phyloP scores from a whole-genome alignment of 2,797 vertebrate species.

The Tapirus indicus region DNA sequence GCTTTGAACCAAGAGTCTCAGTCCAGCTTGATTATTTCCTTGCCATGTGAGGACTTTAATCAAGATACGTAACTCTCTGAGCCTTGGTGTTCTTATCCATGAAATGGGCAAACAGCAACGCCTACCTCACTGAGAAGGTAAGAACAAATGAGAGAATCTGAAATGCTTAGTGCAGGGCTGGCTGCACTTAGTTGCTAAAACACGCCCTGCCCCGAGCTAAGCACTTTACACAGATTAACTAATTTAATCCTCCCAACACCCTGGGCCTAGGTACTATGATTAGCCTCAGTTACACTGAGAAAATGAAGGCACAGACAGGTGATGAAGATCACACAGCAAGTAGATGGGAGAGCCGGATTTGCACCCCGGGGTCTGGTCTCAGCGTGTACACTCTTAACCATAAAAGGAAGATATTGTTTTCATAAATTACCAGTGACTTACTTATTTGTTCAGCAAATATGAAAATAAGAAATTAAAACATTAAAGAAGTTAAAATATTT shows the following conservation, averaged over 20 bases:
- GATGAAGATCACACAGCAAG: background rate
- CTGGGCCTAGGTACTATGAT: background rate
- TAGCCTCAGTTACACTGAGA: background rate
- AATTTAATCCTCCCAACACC: background rate
- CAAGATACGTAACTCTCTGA: background rate
- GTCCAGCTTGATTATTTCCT: background rate
- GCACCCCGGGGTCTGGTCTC: background rate
- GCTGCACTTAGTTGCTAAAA: background rate
- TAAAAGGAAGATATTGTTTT: background rate
- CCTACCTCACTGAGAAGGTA: background rate
- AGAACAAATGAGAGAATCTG: background rate
- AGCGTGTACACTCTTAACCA: background rate
- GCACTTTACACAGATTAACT: background rate
- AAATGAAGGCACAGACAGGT: background rate
- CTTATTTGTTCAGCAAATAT: background rate
- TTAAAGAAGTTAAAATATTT: background rate
- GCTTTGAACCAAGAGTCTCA: background rate
- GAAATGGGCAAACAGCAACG: background rate
- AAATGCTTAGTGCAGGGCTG: background rate
- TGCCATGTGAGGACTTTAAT: background rate
- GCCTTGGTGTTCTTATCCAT: background rate
- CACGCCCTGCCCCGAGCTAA: background rate
- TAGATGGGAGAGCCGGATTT: background rate
- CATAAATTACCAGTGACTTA: background rate
- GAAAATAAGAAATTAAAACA: background rate